These are phyloP conservation scores for Phainopepla nitens DNA, from an alignment of 2,113 vertebrate species.

Conservation along the genomic window DNA sequence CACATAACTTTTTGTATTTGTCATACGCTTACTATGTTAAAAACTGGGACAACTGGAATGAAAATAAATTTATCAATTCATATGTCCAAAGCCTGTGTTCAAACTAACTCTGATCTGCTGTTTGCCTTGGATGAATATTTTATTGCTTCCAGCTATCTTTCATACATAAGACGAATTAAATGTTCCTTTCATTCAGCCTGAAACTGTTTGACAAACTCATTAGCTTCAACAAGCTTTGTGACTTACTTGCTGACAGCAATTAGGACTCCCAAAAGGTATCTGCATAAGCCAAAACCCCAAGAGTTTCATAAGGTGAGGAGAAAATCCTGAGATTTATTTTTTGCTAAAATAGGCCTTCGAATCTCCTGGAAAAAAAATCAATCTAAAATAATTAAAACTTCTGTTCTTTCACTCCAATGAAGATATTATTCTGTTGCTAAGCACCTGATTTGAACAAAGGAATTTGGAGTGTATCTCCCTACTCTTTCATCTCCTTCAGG, in stretches of 20 bases:
- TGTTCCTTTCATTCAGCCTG: neutral
- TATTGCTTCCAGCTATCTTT: neutral
- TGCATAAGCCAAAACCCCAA: neutral
- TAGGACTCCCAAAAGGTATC: neutral
- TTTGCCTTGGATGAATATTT: neutral
- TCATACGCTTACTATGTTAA: neutral
- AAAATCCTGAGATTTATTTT: neutral
- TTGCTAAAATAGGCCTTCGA: neutral
- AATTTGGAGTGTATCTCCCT: neutral
- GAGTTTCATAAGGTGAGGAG: neutral
- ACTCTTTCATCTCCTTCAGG: neutral
- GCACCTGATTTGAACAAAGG: neutral
- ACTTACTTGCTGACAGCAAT: neutral
- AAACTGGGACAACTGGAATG: neutral
- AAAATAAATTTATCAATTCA: neutral
- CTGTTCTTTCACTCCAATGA: neutral
- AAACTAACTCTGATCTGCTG: neutral
- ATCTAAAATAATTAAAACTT: neutral
- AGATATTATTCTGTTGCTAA: neutral
- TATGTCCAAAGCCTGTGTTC: neutral
- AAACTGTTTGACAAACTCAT: neutral
- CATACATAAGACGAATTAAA: neutral
- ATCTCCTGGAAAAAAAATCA: neutral
- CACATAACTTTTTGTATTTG: neutral
- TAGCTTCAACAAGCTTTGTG: neutral